Percentiles rank a stretch among this genome's conserved stretches.
Conservation (phyloP, 2,888 invertebrate genomes). For the Zootermopsis nevadensis region DNA sequence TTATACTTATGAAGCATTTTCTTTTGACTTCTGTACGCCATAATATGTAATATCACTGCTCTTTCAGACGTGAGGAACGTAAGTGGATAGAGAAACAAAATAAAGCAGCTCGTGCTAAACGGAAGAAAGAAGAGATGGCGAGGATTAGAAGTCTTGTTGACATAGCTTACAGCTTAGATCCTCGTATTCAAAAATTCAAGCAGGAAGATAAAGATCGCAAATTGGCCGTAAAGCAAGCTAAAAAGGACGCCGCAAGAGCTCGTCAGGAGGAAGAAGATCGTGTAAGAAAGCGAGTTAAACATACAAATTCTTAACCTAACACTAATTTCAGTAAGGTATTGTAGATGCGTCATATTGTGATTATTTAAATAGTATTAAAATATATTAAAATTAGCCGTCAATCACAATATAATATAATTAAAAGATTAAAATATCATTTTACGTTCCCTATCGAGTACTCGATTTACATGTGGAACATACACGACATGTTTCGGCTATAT, state of each 20-base stretch:
- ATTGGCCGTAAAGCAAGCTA: constrained; percentile 87
- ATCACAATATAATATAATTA: no score
- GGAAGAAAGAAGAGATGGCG: constrained; percentile 97
- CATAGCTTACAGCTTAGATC: constrained; percentile 93
- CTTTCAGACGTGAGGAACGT: constrained; percentile 83
- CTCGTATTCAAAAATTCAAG: constrained; percentile 90
- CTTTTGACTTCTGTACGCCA: not conserved
- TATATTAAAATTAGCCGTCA: no score
- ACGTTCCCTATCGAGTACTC: no score
- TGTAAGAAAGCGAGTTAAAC: constrained; percentile 61
- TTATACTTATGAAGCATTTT: not conserved
- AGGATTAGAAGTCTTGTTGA: constrained; percentile 93
- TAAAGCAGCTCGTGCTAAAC: constrained; percentile 88
- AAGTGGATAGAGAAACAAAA: constrained; percentile 99
- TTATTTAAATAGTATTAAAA: no score
- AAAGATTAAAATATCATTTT: no score
- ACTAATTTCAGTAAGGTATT: no score
- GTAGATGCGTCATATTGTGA: no score
- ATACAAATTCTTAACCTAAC: no score
- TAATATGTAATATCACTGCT: no score
- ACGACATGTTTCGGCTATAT: no score
- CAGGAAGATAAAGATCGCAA: constrained; percentile 94
- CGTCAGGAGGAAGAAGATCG: constrained; percentile 87
- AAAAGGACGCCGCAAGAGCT: constrained; percentile 82
- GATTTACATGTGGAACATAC: no score